Conservation (phyloP, 2,797 vertebrate species). For the Sebastes iracundus region DNA sequence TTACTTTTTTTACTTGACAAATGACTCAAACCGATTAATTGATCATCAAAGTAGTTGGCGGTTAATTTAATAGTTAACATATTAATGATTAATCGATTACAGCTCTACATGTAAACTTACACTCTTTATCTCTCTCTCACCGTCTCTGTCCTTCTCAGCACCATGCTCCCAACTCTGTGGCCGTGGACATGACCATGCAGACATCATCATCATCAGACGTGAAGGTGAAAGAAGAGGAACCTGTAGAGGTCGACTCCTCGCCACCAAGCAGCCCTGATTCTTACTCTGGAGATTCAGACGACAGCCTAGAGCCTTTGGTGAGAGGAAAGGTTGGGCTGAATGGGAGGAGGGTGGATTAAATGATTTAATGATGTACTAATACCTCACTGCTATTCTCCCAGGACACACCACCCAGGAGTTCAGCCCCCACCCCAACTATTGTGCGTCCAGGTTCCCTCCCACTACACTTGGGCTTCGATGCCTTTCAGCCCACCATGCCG, state of each 20-base stretch:
- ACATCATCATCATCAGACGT: conserved; percentile 85
- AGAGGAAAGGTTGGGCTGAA: conserved; percentile 72
- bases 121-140: conserved; percentile 3
- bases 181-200: conserved; percentile 85
- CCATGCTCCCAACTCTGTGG: conserved; percentile 80
- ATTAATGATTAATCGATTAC: not conserved
- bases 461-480: conserved; percentile 92
- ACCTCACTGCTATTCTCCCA: conserved; percentile 55
- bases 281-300: conserved; percentile 78
- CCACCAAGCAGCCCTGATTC: conserved; percentile 89
- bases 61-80: not conserved
- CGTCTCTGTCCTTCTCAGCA: conserved; percentile 58
- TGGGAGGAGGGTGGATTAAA: not conserved
- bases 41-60: not conserved
- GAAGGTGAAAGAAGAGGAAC: conserved; percentile 93
- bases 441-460: conserved; percentile 95
- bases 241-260: conserved; percentile 92
- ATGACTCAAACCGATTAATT: not conserved
- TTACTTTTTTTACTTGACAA: not conserved
- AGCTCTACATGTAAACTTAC: not conserved
- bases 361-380: not conserved
- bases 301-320: conserved; percentile 57
- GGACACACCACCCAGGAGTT: conserved; percentile 88
- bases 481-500: conserved; percentile 93
- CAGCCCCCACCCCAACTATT: conserved; percentile 93